Conservation (phyloP, 2,797 vertebrate species). For the Lycodopsis pacificus region DNA sequence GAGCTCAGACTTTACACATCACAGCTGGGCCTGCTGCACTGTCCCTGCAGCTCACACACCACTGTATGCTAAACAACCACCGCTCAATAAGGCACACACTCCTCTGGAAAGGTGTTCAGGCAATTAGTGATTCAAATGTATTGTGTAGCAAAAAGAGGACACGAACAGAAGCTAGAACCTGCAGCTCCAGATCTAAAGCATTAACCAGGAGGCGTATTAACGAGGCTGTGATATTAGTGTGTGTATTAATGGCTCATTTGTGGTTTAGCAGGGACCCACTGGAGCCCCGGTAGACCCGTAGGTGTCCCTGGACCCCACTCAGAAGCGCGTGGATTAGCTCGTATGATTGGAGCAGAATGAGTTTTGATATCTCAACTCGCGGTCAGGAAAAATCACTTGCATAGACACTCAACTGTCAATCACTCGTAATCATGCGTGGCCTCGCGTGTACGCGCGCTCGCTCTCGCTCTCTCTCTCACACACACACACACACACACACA, state of each 20-base stretch:
- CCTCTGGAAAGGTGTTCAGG: not conserved
- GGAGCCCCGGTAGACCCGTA: conserved; percentile 8
- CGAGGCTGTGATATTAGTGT: not conserved
- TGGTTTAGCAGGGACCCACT: conserved; percentile 8
- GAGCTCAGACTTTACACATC: not conserved
- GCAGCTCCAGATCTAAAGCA: not conserved
- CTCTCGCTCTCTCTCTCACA: conserved; percentile 18
- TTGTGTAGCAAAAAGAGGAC: not conserved
- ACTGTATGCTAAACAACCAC: not conserved
- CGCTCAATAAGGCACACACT: not conserved
- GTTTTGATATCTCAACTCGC: conserved; percentile 32
- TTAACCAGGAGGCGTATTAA: not conserved
- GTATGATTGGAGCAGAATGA: not conserved
- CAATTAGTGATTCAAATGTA: not conserved
- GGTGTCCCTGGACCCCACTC: conserved; percentile 16
- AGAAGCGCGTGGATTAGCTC: conserved; percentile 21
- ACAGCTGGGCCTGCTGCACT: not conserved
- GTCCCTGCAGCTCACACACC: not conserved
- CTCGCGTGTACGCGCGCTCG: conserved; percentile 30
- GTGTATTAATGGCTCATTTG: not conserved
- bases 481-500: conserved; percentile 59
- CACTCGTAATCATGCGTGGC: conserved; percentile 46
- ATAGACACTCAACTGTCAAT: conserved; percentile 55
- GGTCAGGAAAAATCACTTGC: conserved; percentile 19
- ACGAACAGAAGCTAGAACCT: not conserved